A percentile compares a stretch with the other conserved stretches of the same genome.
These are phyloP conservation scores for Molossus molossus DNA, from an alignment of 2,797 vertebrate genomes.

Conservation along the genomic window DNA sequence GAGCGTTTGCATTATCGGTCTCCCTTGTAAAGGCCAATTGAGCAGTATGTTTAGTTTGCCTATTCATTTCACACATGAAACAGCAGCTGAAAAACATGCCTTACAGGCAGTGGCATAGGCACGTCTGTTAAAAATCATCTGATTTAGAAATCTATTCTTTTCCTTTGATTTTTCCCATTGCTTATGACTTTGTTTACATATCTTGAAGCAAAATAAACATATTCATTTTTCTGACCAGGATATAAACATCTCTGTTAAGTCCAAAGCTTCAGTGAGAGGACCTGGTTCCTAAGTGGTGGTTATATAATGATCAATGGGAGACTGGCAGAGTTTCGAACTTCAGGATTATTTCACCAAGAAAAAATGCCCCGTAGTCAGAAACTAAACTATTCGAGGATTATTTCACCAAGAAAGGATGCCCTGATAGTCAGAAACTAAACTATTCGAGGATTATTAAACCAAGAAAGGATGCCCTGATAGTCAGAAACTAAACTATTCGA, in stretches of 20 bases:
- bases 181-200: conserved; percentile 58
- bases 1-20: conserved; percentile 91
- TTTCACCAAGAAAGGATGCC: conserved; percentile 46
- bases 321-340: conserved; percentile 30
- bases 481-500: conserved; percentile 44
- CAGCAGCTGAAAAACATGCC: conserved; percentile 75
- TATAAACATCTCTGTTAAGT: conserved; percentile 54
- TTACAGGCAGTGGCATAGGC: conserved; percentile 54
- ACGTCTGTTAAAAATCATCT: conserved; percentile 73
- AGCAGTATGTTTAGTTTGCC: conserved; percentile 88
- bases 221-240: not conserved
- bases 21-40: conserved; percentile 92
- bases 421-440: conserved; percentile 65
- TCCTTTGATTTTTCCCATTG: not conserved
- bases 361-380: conserved; percentile 57
- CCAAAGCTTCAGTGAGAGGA: conserved; percentile 55
- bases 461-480: conserved; percentile 58
- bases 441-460: not conserved
- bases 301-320: conserved; percentile 50
- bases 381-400: conserved; percentile 1
- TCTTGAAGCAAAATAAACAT: conserved; percentile 40
- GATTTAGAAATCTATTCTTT: conserved; percentile 49
- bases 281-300: conserved; percentile 28
- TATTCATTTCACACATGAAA: conserved; percentile 84
- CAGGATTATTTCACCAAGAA: conserved; percentile 59